Percentiles rank a stretch among this genome's conserved stretches.
These are phyloP conservation scores for Hipposideros armiger DNA, from an alignment of 2,113 vertebrate genomes.

Conservation along the genomic window DNA sequence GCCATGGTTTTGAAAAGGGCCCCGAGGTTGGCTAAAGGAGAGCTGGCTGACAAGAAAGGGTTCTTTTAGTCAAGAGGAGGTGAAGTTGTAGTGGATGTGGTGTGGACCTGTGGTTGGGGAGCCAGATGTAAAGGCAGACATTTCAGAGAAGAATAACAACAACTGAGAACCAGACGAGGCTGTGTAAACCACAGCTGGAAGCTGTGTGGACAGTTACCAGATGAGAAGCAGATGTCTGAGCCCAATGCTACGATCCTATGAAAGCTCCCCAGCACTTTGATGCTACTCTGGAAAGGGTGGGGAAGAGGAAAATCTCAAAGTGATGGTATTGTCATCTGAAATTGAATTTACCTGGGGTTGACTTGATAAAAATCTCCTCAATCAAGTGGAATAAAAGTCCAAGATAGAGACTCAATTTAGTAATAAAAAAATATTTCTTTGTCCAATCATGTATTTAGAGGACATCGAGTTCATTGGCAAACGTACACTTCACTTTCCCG, in stretches of 20 bases:
- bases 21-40: neutral
- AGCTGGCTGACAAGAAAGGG: neutral
- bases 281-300: neutral
- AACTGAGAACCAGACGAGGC: constrained; percentile 24
- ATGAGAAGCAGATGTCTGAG: constrained; percentile 61
- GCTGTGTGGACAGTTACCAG: neutral
- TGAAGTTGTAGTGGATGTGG: too few relatives aligned
- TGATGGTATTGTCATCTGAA: neutral
- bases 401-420: constrained; percentile 12
- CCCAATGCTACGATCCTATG: accelerated
- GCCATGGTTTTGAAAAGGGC: neutral
- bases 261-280: neutral
- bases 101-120: neutral
- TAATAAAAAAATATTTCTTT: neutral
- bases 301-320: neutral
- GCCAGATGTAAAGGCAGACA: neutral
- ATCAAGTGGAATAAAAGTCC: neutral
- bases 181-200: constrained; percentile 64
- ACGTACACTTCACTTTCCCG: neutral
- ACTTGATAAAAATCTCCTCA: constrained; percentile 41
- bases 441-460: neutral
- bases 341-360: neutral
- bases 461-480: neutral
- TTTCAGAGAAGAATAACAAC: constrained; percentile 51
- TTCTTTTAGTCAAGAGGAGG: neutral